phyloP scores from a whole-genome alignment of 2,113 vertebrate genomes.

The Oceanites oceanicus region DNA sequence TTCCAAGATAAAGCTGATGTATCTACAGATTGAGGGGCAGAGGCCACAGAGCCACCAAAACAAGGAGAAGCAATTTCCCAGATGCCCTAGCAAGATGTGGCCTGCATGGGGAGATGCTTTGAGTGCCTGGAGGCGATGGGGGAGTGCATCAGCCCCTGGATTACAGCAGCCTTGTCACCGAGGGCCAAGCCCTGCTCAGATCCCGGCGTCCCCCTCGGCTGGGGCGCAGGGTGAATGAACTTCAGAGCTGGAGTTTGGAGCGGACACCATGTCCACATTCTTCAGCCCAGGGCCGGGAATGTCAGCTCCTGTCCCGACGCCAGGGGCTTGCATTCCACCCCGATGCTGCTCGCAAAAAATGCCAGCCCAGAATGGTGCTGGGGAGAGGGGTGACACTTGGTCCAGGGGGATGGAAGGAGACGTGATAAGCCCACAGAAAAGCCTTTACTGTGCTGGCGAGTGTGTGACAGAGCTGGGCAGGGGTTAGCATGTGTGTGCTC shows the following conservation, averaged over 20 bases:
- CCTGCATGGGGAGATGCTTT: neutral
- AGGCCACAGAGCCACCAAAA: neutral
- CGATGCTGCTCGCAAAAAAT: constrained; percentile 31
- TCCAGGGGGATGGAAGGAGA: neutral
- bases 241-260: constrained; percentile 32
- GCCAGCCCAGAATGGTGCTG: neutral
- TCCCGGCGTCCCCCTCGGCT: neutral
- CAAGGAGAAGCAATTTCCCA: neutral
- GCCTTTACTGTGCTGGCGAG: neutral
- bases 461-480: neutral
- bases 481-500: neutral
- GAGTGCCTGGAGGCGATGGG: neutral
- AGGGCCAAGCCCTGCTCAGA: neutral
- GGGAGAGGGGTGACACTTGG: neutral
- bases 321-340: constrained; percentile 73
- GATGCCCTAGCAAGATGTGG: neutral
- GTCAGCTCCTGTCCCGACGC: constrained; percentile 56
- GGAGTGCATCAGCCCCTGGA: neutral
- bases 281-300: constrained; percentile 65
- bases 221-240: constrained; percentile 9
- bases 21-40: neutral
- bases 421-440: neutral
- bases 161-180: neutral
- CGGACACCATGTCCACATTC: constrained; percentile 78
- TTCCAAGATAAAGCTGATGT: neutral